Evolutionary conservation across 2,797 vertebrate species (phyloP).

Genomic region (Thalassophryne amazonica): DNA sequence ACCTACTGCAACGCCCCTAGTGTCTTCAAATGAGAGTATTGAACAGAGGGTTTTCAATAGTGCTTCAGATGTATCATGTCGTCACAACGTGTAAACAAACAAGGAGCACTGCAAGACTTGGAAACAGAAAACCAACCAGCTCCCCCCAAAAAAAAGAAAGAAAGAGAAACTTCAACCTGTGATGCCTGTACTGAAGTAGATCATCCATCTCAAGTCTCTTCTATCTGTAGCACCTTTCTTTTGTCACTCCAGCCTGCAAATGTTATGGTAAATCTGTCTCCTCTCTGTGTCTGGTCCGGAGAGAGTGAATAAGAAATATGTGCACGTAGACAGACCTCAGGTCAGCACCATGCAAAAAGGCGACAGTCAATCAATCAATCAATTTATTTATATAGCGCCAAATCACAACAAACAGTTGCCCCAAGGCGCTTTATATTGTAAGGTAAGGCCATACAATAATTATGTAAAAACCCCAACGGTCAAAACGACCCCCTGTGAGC

Average conservation of each 20-base stretch:
- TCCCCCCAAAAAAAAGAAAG: slow-evolving; percentile 5
- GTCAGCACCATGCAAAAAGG: slow-evolving; percentile 1
- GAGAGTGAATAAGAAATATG: slow-evolving; percentile 30
- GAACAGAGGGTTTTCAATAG: background rate
- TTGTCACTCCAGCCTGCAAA: slow-evolving; percentile 30
- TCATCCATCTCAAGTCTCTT: slow-evolving; percentile 17
- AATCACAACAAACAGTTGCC: too few relatives aligned
- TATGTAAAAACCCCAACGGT: too few relatives aligned
- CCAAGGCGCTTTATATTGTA: too few relatives aligned
- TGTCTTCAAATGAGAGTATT: too few relatives aligned
- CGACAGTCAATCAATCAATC: too few relatives aligned
- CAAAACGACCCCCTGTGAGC: too few relatives aligned
- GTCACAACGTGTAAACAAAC: background rate
- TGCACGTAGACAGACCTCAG: slow-evolving; percentile 10
- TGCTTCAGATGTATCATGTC: background rate
- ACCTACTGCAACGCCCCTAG: too few relatives aligned
- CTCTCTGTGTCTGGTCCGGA: slow-evolving; percentile 24
- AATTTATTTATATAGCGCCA: too few relatives aligned
- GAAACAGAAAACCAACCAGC: background rate
- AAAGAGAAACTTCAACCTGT: background rate
- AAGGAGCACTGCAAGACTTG: background rate
- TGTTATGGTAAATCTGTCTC: slow-evolving; percentile 34
- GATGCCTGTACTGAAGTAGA: background rate
- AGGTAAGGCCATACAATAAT: too few relatives aligned
- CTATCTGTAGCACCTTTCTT: slow-evolving; percentile 29